Percentiles rank a stretch among this genome's conserved stretches.
These are phyloP conservation scores for Pseudoatta argentina DNA, from an alignment of 1,140 invertebrate species.

Conservation along the genomic window DNA sequence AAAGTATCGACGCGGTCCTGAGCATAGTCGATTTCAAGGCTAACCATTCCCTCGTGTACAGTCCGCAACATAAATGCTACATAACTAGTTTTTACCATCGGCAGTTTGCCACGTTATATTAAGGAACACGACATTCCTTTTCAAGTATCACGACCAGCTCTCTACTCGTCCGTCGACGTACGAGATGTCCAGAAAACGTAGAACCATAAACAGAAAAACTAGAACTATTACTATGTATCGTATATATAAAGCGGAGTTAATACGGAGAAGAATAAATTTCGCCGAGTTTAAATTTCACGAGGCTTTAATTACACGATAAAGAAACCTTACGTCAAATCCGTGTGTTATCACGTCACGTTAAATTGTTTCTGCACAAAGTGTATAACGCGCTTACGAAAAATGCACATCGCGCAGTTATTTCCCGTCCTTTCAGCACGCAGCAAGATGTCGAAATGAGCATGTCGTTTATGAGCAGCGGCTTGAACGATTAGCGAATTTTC, in stretches of 20 bases:
- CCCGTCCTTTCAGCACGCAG: constrained; percentile 45
- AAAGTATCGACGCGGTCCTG: constrained; percentile 67
- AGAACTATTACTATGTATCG: background rate
- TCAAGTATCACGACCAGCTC: background rate
- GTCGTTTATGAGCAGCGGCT: constrained; percentile 65
- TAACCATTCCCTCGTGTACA: constrained; percentile 79
- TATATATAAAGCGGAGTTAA: background rate
- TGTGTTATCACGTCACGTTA: background rate
- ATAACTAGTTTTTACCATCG: constrained; percentile 7
- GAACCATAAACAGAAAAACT: background rate
- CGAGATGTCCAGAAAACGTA: background rate
- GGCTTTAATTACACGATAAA: background rate
- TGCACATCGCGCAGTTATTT: constrained; percentile 21
- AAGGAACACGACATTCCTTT: background rate
- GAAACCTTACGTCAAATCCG: background rate
- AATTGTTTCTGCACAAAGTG: background rate
- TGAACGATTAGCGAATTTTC: constrained; percentile 71
- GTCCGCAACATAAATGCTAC: constrained; percentile 68
- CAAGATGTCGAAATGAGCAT: constrained; percentile 45
- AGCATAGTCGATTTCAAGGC: constrained; percentile 77
- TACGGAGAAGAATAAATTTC: background rate
- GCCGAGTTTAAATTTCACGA: background rate
- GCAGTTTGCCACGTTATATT: constrained; percentile 16
- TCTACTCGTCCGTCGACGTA: constrained; percentile 3
- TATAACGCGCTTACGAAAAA: constrained; percentile 19